Base-by-base conservation (phyloP, 2,888 invertebrate genomes). In the Pomacea canaliculata region DNA sequence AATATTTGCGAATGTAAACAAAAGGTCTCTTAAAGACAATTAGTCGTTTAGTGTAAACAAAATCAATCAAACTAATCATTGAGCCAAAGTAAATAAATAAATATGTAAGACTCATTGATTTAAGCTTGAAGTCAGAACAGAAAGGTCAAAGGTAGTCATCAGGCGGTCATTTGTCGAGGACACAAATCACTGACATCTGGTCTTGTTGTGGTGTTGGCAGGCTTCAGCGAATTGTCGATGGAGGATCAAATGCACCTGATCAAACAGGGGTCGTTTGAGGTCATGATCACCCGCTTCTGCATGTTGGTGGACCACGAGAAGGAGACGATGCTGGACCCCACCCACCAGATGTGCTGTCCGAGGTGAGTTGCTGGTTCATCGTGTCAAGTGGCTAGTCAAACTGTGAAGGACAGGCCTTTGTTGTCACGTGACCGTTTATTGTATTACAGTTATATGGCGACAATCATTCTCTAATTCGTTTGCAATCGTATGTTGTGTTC, bases 231-330 rank as follows among this genome's bases (percentile, higher is more conserved):
- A 79, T 83, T 90, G 66, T 77, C 81, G 4, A 85, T 86, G 69
- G 88, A 89, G 16, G 90, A 90, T 79, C 91, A 91, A 84, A 89
- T 91, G 27, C 81, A 83, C 59, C 81, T 91, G 76, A 88, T 91
- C 76, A 90, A 90, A 82, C 87, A 89, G 76, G 89, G 90, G 7
- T 86, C 89, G 8, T 91, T 90, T 82, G 90, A 90, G 81, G 87
- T 90, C n/a, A 83, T 90, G 79, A 77, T 89, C 70, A 83, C 85
- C 48, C 85, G 89, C n/a, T 89, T 88, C 84, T 86, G 86, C 76
- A 84, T 86, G 76, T 81, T 90, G 23, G 87, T 90, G 63, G 87
- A 89, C 73, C 81, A 83, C 51, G 83, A 84, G 10, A 85, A 86
- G 48, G 82, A 81, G 37, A 81, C 83, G 62, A 90, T 90, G 89